Conservation (phyloP, 2,797 vertebrate genomes). For the Discoglossus pictus region DNA sequence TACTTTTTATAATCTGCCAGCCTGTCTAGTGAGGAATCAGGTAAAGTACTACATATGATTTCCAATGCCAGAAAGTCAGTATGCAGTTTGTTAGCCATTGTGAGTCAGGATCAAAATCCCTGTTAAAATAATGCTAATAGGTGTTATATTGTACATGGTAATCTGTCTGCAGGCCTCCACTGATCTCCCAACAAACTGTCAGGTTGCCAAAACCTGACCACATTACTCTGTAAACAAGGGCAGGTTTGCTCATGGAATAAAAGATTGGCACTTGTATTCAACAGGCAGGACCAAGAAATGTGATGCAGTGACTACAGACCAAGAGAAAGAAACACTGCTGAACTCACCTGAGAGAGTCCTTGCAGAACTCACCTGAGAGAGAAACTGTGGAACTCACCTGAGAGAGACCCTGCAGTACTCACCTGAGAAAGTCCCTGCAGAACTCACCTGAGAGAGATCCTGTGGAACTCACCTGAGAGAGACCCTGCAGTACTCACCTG, state of each 20-base stretch:
- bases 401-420: too few species aligned
- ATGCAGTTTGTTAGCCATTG: conserved; percentile 5
- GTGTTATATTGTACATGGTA: conserved; percentile 30
- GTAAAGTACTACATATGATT: neutral
- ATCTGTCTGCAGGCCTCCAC: conserved; percentile 18
- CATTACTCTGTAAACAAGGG: conserved; percentile 37
- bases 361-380: too few species aligned
- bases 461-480: too few species aligned
- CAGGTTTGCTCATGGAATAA: conserved; percentile 23
- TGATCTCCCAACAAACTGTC: conserved; percentile 5
- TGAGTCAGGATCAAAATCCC: conserved; percentile 14
- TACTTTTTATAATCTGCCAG: too few species aligned
- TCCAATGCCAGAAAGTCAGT: neutral
- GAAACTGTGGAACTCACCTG: too few species aligned
- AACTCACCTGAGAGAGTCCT: too few species aligned
- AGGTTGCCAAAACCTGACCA: conserved; percentile 26
- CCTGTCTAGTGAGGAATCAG: neutral
- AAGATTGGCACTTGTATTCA: conserved; percentile 37
- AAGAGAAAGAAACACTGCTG: too few species aligned
- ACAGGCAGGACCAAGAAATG: conserved; percentile 1
- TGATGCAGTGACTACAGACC: conserved; percentile 20
- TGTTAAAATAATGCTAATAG: conserved; percentile 13
- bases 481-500: too few species aligned
- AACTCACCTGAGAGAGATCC: too few species aligned
- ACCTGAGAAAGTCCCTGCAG: too few species aligned